These are phyloP conservation scores for Ophthalmolycus amberensis DNA, from an alignment of 2,113 vertebrate species.

Conservation along the genomic window DNA sequence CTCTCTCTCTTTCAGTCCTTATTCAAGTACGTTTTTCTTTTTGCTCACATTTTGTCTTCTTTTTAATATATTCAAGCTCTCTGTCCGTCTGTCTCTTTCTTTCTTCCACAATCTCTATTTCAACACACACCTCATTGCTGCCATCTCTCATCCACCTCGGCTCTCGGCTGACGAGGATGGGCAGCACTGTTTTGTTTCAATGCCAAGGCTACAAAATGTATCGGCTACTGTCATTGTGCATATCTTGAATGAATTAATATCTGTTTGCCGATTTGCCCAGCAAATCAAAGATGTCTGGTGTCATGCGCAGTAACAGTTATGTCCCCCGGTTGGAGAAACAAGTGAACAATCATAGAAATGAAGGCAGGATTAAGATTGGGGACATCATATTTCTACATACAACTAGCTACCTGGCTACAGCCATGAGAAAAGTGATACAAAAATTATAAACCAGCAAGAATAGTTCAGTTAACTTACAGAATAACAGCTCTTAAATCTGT, in stretches of 20 bases:
- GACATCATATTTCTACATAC: too few species aligned
- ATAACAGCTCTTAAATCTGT: too few species aligned
- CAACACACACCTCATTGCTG: conserved; percentile 5
- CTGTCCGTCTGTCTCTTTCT: neutral
- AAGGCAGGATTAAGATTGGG: too few species aligned
- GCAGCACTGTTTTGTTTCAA: neutral
- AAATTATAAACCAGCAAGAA: too few species aligned
- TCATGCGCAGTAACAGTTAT: neutral
- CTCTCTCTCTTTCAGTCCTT: neutral
- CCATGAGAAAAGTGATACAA: too few species aligned
- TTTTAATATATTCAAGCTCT: conserved; percentile 15
- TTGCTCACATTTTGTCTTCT: conserved; percentile 8
- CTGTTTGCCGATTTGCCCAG: neutral
- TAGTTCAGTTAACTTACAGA: too few species aligned
- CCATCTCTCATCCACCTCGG: neutral
- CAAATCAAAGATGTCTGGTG: neutral
- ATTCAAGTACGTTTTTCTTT: neutral
- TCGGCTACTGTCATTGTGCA: neutral
- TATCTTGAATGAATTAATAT: neutral
- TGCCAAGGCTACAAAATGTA: neutral
- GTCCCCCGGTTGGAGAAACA: too few species aligned
- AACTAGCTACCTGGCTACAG: too few species aligned
- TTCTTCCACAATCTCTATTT: neutral
- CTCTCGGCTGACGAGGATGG: neutral
- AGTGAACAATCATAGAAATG: too few species aligned